Percentiles rank a stretch among this genome's conserved stretches.
These are phyloP conservation scores for Trichopoda pennipes DNA, from an alignment of 2,888 invertebrate genomes.

Conservation along the genomic window DNA sequence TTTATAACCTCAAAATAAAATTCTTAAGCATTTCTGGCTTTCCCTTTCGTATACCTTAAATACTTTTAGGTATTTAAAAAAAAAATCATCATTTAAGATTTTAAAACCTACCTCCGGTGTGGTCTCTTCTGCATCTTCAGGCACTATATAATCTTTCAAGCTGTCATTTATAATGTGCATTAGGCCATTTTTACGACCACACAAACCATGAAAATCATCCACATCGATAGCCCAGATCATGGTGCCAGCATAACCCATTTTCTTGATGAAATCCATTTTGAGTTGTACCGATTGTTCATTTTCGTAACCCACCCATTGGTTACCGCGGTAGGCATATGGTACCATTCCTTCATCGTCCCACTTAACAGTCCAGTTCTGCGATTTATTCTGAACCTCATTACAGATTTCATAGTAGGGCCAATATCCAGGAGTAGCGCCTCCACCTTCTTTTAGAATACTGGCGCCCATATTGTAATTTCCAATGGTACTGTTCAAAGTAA, in stretches of 20 bases:
- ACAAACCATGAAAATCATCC: slow-evolving; percentile 93
- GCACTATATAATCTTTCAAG: slow-evolving; percentile 87
- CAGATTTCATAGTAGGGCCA: slow-evolving; percentile 94
- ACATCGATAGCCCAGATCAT: slow-evolving; percentile 95
- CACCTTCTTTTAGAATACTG: slow-evolving; percentile 94
- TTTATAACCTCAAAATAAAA: too few relatives aligned
- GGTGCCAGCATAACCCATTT: slow-evolving; percentile 91
- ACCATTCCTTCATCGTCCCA: slow-evolving; percentile 92
- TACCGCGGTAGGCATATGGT: slow-evolving; percentile 92
- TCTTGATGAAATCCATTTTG: slow-evolving; percentile 94
- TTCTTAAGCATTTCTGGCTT: too few relatives aligned
- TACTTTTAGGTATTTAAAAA: too few relatives aligned
- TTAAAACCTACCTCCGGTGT: slow-evolving; percentile 85
- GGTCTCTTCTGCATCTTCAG: slow-evolving; percentile 84
- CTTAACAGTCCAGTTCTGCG: slow-evolving; percentile 89
- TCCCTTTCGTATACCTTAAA: too few relatives aligned
- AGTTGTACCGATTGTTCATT: slow-evolving; percentile 87
- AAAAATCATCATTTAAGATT: neutral
- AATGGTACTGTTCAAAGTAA: slow-evolving; percentile 90
- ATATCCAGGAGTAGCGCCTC: slow-evolving; percentile 92
- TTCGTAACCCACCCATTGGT: slow-evolving; percentile 94
- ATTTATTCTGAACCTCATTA: slow-evolving; percentile 86
- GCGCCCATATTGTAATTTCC: slow-evolving; percentile 92
- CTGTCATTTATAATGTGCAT: slow-evolving; percentile 87
- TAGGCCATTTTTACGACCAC: slow-evolving; percentile 89